Evolutionary conservation across 2,888 invertebrate genomes (phyloP), one percentile per base, ranked within the genome.

Genomic region (Palloptera scutellata): DNA sequence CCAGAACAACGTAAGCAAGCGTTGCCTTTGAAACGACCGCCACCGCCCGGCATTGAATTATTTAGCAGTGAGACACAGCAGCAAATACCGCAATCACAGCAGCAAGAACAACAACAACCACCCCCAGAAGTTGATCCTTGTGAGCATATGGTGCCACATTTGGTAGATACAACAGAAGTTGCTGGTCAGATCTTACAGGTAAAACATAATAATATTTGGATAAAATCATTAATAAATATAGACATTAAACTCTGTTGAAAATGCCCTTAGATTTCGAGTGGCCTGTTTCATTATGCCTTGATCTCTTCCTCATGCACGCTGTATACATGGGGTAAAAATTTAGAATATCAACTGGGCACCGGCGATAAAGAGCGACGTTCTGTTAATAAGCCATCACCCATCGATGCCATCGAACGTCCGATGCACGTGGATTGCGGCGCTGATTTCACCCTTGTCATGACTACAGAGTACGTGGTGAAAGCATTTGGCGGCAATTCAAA

Each of bases 321-420:
- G 1, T 94, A 92, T 76, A 88, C 91, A 0, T 96, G 96, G 94
- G 96, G 97, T 1, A 89, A 94, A 71, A 96, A 95, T 84, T 88
- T 94, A 70, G 96, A 97, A 80, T 95, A 96, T 45, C 97, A 97
- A 82, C 86, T 97, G 64, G 95, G 95, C 19, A 84, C 83, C 1
- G 85, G 83, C 68, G 84, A 84, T 67, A 84, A 83, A 67, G 84
- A 84, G 57, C 78, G 84, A 0, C 79, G 82, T 13, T 78, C 83
- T 1, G 78, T 85, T 1, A 70, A 75, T 9, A 81, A 81, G 64
- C 85, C 85, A 8, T 78, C 81, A 12, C 79, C 83, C 11, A 75
- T 85, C 12, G 83, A 84, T 20, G 80, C 79, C 61, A 80, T 85
- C 11, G 83, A 83, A 52, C 76, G 77, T 51, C 84, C 84, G 0